A percentile compares a stretch with the other conserved stretches of the same genome.
These are phyloP conservation scores for Trachelus tabidus DNA, from an alignment of 2,888 invertebrate species.

Conservation along the genomic window DNA sequence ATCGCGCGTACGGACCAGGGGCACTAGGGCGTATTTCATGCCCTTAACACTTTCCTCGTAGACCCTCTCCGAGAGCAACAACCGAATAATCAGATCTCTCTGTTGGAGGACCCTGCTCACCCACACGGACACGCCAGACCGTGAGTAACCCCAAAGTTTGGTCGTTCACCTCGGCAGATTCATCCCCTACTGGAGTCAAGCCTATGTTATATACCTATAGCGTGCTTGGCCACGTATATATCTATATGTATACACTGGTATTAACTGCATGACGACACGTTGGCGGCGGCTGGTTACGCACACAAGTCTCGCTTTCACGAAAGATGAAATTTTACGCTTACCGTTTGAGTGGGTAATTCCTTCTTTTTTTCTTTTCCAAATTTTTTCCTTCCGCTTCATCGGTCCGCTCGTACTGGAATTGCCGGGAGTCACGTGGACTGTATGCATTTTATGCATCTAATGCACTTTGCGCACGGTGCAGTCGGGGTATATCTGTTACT, in stretches of 20 bases:
- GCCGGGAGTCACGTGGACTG: neutral
- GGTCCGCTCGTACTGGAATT: neutral
- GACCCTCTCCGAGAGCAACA: constrained; percentile 7
- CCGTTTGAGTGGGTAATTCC: neutral
- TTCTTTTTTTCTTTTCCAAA: neutral
- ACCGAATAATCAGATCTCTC: constrained; percentile 2
- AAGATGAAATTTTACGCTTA: neutral
- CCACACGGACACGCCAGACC: neutral
- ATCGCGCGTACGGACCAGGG: no score
- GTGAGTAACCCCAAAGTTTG: neutral
- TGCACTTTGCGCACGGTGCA: neutral
- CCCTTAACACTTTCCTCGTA: no score
- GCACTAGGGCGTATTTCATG: no score
- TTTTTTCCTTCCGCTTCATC: neutral
- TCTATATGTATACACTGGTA: neutral
- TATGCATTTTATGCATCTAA: neutral
- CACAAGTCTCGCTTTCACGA: neutral
- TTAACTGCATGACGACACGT: neutral
- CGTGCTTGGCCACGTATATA: neutral
- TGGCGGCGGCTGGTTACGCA: neutral
- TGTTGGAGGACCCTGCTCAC: neutral
- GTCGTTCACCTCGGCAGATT: neutral
- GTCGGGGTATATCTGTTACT: neutral
- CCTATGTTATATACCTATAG: neutral
- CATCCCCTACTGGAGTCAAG: neutral